Base-by-base conservation (phyloP, 2,113 vertebrate genomes). In the Microcebus ravelobensis region DNA sequence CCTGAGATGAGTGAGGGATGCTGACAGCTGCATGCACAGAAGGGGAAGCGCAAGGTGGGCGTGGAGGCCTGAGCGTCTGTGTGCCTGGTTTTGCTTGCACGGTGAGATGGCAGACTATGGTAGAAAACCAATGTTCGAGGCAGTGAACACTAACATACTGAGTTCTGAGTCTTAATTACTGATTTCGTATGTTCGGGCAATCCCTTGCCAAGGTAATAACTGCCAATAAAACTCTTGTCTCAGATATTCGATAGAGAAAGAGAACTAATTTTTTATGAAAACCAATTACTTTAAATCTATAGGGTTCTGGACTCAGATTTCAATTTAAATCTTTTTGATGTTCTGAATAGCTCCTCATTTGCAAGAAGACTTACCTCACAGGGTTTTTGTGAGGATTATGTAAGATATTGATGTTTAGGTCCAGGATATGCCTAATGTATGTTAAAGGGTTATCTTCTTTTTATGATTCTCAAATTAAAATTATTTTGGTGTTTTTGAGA, bases 1-100 rank as follows among this genome's bases (percentile, higher is more conserved):
- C 14, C 0, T 27, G 29, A 71, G 61, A 63, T 17, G 81, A 85
- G 23, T 21, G 81, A 45, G 39, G 45, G 87, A 87, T 29, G 34
- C 71, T n/a, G 57, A 61, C 93, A 95, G 94, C 88, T 96, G 77
- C 25, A 5, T 11, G 88, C 71, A 70, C 95, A 97, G 94, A 91
- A 83, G 85, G 88, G 55, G 42, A 18, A 52, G 73, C 29, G 67
- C 31, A 29, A 21, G 79, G 71, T 86, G 73, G 39, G 48, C 3
- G 4, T 88, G 57, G 85, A 93, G 81, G 52, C 82, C 89, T 21
- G 39, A 13, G 48, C n/a, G n/a, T 84, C 87, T 96, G 45, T 74
- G 68, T 12, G 52, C 91, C 48, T 85, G 42, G 67, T 80, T 20
- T 25, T 13, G 50, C 59, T 68, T 7, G 2, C 45, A 45, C 0